Conservation (phyloP, 1,140 invertebrate species). For the Procambarus clarkii region DNA sequence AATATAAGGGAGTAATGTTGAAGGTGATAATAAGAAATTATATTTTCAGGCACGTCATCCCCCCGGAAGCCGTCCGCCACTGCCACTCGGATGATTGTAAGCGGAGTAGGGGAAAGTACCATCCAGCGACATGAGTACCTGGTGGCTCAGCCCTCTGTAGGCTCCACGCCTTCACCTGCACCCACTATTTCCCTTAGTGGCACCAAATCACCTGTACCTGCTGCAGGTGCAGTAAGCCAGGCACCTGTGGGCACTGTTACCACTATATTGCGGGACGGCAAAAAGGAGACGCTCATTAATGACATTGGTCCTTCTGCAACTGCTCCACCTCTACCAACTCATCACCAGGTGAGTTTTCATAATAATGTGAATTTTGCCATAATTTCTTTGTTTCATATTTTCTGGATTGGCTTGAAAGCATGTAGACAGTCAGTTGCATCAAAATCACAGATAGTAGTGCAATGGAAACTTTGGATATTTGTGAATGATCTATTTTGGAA, state of each 20-base stretch:
- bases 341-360: conserved; percentile 43
- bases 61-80: conserved; percentile 69
- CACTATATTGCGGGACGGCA: conserved; percentile 74
- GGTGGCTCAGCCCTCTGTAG: conserved; percentile 59
- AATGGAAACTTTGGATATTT: no score
- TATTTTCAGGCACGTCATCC: conserved; percentile 59
- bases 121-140: conserved; percentile 68
- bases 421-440: no score
- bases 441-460: no score
- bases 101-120: conserved; percentile 70
- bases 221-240: conserved; percentile 44
- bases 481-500: no score
- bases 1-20: not conserved
- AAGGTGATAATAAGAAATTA: not conserved
- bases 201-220: conserved; percentile 63
- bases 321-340: conserved; percentile 14
- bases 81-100: conserved; percentile 69
- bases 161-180: conserved; percentile 66
- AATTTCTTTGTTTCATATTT: not conserved
- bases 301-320: conserved; percentile 74
- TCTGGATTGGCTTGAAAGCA: not conserved
- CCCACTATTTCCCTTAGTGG: conserved; percentile 51
- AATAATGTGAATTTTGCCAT: not conserved
- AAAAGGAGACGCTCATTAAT: conserved; percentile 80
- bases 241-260: conserved; percentile 68